Base-by-base conservation (phyloP, 2,797 vertebrate species). In the Pogoniulus pusillus region DNA sequence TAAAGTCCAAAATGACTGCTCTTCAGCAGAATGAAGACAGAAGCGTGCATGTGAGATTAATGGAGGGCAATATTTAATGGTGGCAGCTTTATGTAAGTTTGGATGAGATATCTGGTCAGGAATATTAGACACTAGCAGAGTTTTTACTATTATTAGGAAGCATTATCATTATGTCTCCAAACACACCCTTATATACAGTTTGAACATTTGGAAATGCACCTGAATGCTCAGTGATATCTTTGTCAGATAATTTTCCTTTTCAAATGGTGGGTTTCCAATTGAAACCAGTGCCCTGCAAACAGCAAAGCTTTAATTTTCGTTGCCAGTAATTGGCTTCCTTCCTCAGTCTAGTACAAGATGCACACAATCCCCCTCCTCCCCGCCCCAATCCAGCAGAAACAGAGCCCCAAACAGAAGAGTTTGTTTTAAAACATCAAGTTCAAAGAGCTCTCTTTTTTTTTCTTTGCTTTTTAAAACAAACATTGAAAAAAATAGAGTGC, bases 401-500 rank as follows among this genome's bases (percentile, higher is more conserved):
- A 77, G n/a, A 94, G 49, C 16, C 35, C 55, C 51, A 82, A 74
- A 71, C 72, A 93, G 81, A 85, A 76, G 43, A 45, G 62, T 79
- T 92, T 84, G 80, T 43, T 93, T 92, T 83, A 35, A 76, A 91
- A 91, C 85, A 81, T 11, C 8, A 83, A 85, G 65, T 53, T 85
- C 55, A 85, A 83, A 87, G 32, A 85, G 22, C 63, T 72, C n/a
- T 27, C 16, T 12, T 9, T 10, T 29, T 12, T 11, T n/a, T 29
- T 3, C 4, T 1, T 7, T 54, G 24, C 20, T 70, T 74, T 47
- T 69, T 30, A 12, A 54, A 89, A 82, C 63, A 91, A 92, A 87
- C 59, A 93, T 3, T 59, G 74, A 71, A 89, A 95, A 70, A 78
- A 29, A 29, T 43, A 76, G 35, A 63, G 24, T 51, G 72, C 81